phyloP scores from a whole-genome alignment of 2,113 vertebrate genomes.

The Ctenodactylus gundi region DNA sequence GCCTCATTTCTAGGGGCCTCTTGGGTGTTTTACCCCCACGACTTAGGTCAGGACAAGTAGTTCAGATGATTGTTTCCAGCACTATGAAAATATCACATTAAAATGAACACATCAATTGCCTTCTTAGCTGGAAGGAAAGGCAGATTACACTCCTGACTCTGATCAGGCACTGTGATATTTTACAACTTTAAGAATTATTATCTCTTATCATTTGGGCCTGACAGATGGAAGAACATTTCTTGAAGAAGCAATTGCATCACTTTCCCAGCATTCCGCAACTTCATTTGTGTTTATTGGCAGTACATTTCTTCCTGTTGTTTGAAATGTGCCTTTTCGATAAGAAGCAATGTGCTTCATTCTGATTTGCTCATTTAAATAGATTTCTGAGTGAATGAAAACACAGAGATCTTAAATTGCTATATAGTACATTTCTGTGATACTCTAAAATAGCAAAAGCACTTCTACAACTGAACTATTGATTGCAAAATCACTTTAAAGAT shows the following conservation, averaged over 20 bases:
- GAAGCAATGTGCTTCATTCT: background rate
- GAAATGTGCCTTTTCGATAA: background rate
- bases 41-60: background rate
- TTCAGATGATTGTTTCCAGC: background rate
- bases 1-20: background rate
- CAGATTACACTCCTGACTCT: background rate
- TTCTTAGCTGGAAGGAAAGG: background rate
- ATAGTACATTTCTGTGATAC: background rate
- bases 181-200: conserved; percentile 41
- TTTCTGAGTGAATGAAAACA: background rate
- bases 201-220: background rate
- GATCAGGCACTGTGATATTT: conserved; percentile 8
- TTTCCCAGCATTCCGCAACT: background rate
- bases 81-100: background rate
- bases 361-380: conserved; percentile 24
- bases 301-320: background rate
- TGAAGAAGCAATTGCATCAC: background rate
- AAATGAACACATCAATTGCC: background rate
- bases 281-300: background rate
- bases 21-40: no score
- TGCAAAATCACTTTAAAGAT: conserved; percentile 16
- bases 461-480: background rate
- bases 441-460: background rate
- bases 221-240: background rate
- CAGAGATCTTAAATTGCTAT: background rate